Base-by-base conservation (phyloP, 2,888 invertebrate species). In the Tetramorium bicarinatum region DNA sequence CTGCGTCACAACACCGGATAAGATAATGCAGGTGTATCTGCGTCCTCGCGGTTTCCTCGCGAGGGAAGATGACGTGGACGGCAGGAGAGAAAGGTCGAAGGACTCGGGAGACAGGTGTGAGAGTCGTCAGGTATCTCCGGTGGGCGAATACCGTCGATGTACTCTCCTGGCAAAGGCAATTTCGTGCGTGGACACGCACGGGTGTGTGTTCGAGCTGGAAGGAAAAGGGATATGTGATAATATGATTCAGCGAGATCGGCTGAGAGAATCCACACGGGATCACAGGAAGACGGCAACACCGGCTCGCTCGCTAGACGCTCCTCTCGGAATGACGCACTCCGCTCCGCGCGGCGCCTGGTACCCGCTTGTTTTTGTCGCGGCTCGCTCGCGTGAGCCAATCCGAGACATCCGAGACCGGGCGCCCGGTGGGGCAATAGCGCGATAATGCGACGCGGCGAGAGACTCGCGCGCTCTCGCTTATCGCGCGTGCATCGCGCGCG, bases 321-420 rank as follows among this genome's bases (percentile, higher is more conserved):
- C 15, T 3, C n/a, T 49, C n/a, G 4, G 9, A 75, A 61, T 75
- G 75, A 75, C 34, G 29, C 47, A 47, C 8, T 11, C 64, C 25
- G 7, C 8, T 38, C 13, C 21, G 64, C 8, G 41, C 8, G 41
- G 6, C 41, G 64, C 44, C 29, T 34, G 13, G 9, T n/a, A 41
- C 9, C n/a, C 3, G 34, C 18, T 76, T 49, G 44, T 38, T 62
- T 62, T 76, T 49, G 21, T 18, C 18, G 18, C 25, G 29, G 21
- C 18, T 41, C 18, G 18, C 18, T 25, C n/a, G 44, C 4, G 7
- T 18, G 18, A 15, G 18, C n/a, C 75, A 62, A 76, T 76, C 41
- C 25, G 21, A 13, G n/a, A n/a, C n/a, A n/a, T n/a, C n/a, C n/a
- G n/a, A n/a, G n/a, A n/a, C n/a, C n/a, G n/a, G n/a, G n/a, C n/a